Evolutionary conservation across 2,113 vertebrate genomes (phyloP).

Genomic region (Plectropomus leopardus): DNA sequence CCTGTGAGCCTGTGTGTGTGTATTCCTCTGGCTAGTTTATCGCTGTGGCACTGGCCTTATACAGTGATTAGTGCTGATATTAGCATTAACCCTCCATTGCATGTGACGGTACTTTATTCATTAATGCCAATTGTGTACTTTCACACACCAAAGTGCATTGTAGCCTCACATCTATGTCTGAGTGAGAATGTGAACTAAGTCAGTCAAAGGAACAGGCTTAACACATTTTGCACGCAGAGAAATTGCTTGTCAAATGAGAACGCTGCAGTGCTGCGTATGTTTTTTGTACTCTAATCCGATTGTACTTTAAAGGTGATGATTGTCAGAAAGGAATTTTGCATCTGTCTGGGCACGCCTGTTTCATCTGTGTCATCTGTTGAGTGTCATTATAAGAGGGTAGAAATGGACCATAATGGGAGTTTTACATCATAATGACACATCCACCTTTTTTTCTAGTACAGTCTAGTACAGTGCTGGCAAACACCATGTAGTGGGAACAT

Average conservation of each 20-base stretch:
- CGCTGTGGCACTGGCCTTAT: too few relatives aligned
- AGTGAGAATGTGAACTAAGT: conserved; percentile 18
- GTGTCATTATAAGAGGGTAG: conserved; percentile 16
- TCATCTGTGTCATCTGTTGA: background rate
- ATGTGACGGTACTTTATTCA: conserved; percentile 28
- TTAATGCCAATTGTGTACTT: conserved; percentile 20
- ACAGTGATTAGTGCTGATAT: too few relatives aligned
- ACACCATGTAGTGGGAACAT: background rate
- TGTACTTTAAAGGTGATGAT: conserved; percentile 64
- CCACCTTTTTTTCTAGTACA: background rate
- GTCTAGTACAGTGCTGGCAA: background rate
- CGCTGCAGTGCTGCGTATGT: background rate
- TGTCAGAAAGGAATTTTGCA: conserved; percentile 14
- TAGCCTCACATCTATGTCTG: conserved; percentile 15
- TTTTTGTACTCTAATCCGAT: conserved; percentile 55
- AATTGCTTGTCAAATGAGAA: conserved; percentile 20
- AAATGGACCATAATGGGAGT: background rate
- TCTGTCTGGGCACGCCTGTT: background rate
- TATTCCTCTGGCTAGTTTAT: too few relatives aligned
- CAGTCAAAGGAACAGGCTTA: background rate
- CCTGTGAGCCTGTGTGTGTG: too few relatives aligned
- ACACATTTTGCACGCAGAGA: background rate
- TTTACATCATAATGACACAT: background rate
- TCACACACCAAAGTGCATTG: conserved; percentile 25
- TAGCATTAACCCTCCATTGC: too few relatives aligned